A percentile compares a stretch with the other conserved stretches of the same genome.
Conservation (phyloP, 2,888 invertebrate genomes). For the Dermolepida albohirtum region DNA sequence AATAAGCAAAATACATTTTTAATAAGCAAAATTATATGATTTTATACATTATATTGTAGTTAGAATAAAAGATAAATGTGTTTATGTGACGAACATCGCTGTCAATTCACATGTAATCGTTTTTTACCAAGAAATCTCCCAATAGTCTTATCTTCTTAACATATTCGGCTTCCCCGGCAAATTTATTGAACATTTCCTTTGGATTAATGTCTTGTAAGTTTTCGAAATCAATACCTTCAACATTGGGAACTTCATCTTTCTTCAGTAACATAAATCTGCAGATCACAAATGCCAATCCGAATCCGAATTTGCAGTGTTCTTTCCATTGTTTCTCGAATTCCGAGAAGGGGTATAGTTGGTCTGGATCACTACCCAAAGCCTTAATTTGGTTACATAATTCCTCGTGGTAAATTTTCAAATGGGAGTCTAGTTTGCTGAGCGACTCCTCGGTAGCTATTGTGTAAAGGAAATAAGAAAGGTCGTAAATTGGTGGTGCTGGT, state of each 20-base stretch:
- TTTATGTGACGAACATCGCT: no score
- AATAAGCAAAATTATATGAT: no score
- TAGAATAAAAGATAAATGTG: no score
- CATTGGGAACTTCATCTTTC: constrained; percentile 6
- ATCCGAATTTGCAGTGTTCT: constrained; percentile 10
- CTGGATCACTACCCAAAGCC: constrained; percentile 2
- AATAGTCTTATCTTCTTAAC: background rate
- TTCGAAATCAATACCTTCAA: background rate
- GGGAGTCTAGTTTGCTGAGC: constrained; percentile 7
- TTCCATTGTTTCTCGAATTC: constrained; percentile 28
- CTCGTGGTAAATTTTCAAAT: constrained; percentile 5
- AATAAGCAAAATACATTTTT: no score
- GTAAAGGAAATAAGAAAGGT: constrained; percentile 16
- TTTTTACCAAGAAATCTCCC: background rate
- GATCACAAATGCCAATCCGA: constrained; percentile 6
- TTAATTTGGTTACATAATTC: background rate
- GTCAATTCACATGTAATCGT: background rate
- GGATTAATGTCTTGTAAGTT: background rate
- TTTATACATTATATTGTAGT: no score
- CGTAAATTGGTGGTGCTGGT: background rate
- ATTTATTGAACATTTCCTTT: background rate
- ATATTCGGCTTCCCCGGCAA: constrained; percentile 13
- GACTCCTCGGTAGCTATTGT: constrained; percentile 4
- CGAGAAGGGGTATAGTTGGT: constrained; percentile 5
- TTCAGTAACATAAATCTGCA: constrained; percentile 6